Evolutionary conservation across 2,113 vertebrate genomes (phyloP), one percentile per base, ranked within the genome.

Genomic region (Dendrocopos noguchii): DNA sequence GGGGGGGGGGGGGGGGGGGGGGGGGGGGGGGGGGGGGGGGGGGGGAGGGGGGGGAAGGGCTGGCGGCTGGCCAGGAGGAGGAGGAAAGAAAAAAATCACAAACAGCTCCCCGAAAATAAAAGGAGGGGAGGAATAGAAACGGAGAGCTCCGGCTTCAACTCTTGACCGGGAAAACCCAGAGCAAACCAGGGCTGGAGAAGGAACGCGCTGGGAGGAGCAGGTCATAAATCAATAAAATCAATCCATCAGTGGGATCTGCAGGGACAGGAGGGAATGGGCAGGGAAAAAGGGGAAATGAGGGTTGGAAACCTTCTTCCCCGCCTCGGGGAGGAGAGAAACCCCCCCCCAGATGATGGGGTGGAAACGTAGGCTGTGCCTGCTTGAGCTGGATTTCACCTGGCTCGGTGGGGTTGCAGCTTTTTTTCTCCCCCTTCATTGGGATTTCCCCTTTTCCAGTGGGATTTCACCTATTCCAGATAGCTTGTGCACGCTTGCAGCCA

Each of bases 141-240:
- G 44, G 28, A 83, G 75, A 93, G 36, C 9, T 85, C 25, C 50
- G 64, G 76, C 80, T 95, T 96, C 92, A 94, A 94, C 91, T 90
- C 92, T 59, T 93, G 91, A 83, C 95, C 87, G 83, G 90, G 93
- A 90, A 92, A 90, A 73, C 90, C 90, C 94, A 46, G 87, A 47
- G 89, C 83, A 89, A 96, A 90, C 27, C 77, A 19, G 72, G 86
- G 55, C 94, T 93, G 94, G 86, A 52, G 76, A 90, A 36, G 93
- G 9, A 56, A 61, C 15, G 67, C 60, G 67, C 92, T 76, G 61
- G 42, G 72, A 91, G 94, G 64, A 80, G 67, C 5, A 39, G 86
- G 88, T 88, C 34, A 90, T 93, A 94, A 96, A 96, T 95, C 95
- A 93, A 95, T 95, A 85, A 71, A 87, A 82, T 93, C 95, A 52